phyloP scores from a whole-genome alignment of 2,113 vertebrate genomes.

The Microcebus griseorufus region DNA sequence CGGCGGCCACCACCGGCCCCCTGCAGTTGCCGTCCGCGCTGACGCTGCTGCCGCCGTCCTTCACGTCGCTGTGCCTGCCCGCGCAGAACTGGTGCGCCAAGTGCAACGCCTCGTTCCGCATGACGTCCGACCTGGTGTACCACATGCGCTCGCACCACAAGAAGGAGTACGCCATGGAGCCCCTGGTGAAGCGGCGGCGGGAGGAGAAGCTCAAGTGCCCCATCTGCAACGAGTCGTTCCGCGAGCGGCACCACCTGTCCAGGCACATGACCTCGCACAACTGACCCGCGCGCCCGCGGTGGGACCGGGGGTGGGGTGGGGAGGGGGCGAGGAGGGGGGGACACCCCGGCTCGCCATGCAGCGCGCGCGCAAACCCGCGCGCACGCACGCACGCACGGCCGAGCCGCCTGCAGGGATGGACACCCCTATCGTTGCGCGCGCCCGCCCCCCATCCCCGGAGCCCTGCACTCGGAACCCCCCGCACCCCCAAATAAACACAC shows the following conservation, averaged over 20 bases:
- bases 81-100: slow-evolving; percentile 99
- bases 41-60: slow-evolving; percentile 95
- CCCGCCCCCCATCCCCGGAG: neutral
- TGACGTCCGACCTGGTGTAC: slow-evolving; percentile 99
- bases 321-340: too few relatives aligned
- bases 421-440: neutral
- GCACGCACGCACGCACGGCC: neutral
- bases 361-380: too few relatives aligned
- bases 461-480: neutral
- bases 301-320: too few relatives aligned
- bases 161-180: slow-evolving; percentile 96
- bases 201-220: slow-evolving; percentile 99
- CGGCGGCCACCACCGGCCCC: slow-evolving; percentile 80
- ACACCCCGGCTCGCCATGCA: too few relatives aligned
- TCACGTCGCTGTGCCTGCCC: slow-evolving; percentile 96
- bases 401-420: slow-evolving; percentile 30
- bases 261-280: slow-evolving; percentile 99
- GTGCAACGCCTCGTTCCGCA: slow-evolving; percentile 98
- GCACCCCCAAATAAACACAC: too few relatives aligned
- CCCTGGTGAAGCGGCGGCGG: slow-evolving; percentile 93
- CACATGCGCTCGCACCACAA: slow-evolving; percentile 99
- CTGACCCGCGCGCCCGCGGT: slow-evolving; percentile 76
- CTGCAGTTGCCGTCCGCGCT: slow-evolving; percentile 95
- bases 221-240: slow-evolving; percentile 98
- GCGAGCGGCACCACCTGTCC: slow-evolving; percentile 97